These are phyloP conservation scores for Allobates femoralis DNA, from an alignment of 2,797 vertebrate genomes.

Conservation along the genomic window DNA sequence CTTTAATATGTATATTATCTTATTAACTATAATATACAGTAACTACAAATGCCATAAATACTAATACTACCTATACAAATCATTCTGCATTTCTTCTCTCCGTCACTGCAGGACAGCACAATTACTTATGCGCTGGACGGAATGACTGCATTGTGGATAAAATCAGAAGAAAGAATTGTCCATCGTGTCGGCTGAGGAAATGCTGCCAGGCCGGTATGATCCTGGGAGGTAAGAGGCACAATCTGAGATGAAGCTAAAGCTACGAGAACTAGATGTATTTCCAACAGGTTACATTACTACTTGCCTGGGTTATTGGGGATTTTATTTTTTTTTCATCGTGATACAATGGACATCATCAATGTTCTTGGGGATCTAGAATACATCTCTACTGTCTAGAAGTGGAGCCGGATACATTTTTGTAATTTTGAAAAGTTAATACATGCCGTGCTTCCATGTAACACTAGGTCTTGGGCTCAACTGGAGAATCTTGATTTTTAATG, in stretches of 20 bases:
- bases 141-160: slow-evolving; percentile 99
- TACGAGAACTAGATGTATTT: background rate
- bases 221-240: slow-evolving; percentile 87
- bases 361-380: too few species aligned
- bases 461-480: background rate
- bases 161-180: slow-evolving; percentile 97
- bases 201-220: slow-evolving; percentile 98
- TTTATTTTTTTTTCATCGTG: background rate
- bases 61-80: too few species aligned
- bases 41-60: too few species aligned
- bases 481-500: background rate
- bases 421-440: background rate
- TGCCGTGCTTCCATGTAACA: background rate
- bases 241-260: background rate
- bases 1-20: background rate
- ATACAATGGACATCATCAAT: too few species aligned
- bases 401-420: background rate
- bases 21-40: background rate
- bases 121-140: slow-evolving; percentile 95
- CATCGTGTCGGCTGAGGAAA: slow-evolving; percentile 94
- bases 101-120: slow-evolving; percentile 88
- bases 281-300: background rate
- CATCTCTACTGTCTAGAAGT: too few species aligned
- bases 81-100: background rate
- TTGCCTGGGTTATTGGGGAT: background rate